Evolutionary conservation across 1,140 invertebrate species (phyloP), one percentile per base, ranked within the genome.

Genomic region (Caenorhabditis inopinata): DNA sequence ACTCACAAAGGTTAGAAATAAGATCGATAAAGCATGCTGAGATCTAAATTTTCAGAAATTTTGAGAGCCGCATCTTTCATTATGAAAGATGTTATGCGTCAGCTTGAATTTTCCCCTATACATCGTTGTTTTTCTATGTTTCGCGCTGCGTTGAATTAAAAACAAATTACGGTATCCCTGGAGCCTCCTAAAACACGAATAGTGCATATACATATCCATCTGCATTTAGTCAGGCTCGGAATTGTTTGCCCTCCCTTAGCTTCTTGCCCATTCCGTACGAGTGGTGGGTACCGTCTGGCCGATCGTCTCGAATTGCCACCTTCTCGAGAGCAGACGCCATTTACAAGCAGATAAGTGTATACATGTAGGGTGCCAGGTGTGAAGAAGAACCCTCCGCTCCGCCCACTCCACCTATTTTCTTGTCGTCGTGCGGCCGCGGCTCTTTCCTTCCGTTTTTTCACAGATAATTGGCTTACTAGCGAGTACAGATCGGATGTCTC

Each of bases 401-500:
- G 58, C 58, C 58, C 32, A 68, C n/a, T 68, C 38, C n/a, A 38
- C 58, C 58, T 68, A 68, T 68, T 68, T 68, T 68, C 58, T 35
- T 68, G 32, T 68, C 58, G 35, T 68, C 12, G 16, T 16, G 9
- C 7, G 53, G 6, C 18, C 53, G 21, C 23, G 11, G 9, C 46
- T 51, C n/a, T 38, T 68, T 68, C 58, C 58, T 68, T 68, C 58
- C 58, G 58, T 68, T 68, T 68, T 68, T 68, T 25, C 21, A 23
- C 6, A 68, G 58, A 68, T 68, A 68, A 68, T 68, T 68, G 58
- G 58, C 58, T n/a, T n/a, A n/a, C n/a, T n/a, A n/a, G n/a, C n/a
- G n/a, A n/a, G n/a, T n/a, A n/a, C n/a, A n/a, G n/a, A n/a, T n/a
- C n/a, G n/a, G n/a, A n/a, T 68, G 38, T 29, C 32, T n/a, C 58